Evolutionary conservation across 2,888 invertebrate species (phyloP), one percentile per base, ranked within the genome.

Genomic region (Dryobotodes eremita): DNA sequence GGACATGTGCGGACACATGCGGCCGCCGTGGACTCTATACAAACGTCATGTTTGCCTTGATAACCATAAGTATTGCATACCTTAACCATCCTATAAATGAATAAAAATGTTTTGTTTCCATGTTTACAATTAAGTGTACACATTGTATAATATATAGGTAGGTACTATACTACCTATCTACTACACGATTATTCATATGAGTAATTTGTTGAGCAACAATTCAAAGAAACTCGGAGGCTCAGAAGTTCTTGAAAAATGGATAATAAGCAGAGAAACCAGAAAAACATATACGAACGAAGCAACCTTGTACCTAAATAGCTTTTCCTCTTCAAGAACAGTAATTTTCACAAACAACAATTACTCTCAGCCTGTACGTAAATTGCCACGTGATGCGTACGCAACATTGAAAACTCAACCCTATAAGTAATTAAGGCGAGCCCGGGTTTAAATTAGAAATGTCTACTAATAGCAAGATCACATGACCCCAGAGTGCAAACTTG

Each of bases 401-500:
- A 13, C 59, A n/a, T 57, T 69, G 65, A 20, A 53, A 23, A 65
- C 53, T 77, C 50, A 75, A 71, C 80, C 77, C 72, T 65, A 48
- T 53, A 8, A 42, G 59, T 74, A 82, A 78, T 69, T 57, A 79
- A 64, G 57, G 69, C 55, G 42, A 26, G 20, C 42, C 26, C 50
- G 26, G 65, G 68, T 57, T 80, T 66, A 65, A 71, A 83, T 80
- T 80, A 57, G 71, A 83, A 79, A 64, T 26, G 55, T 74, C 13
- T 73, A 66, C 65, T 59, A 57, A 57, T 62, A 71, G 74, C 46
- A 13, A 71, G 73, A 73, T 72, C 71, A 72, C 57, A 59, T n/a
- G 84, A 79, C 15, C 50, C 53, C 26, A 3, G 11, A 42, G 46
- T 20, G 20, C 48, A 20, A 46, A 36, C 50, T 46, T 46, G 36